Conservation (phyloP, 2,113 vertebrate genomes). For the Anser cygnoides region DNA sequence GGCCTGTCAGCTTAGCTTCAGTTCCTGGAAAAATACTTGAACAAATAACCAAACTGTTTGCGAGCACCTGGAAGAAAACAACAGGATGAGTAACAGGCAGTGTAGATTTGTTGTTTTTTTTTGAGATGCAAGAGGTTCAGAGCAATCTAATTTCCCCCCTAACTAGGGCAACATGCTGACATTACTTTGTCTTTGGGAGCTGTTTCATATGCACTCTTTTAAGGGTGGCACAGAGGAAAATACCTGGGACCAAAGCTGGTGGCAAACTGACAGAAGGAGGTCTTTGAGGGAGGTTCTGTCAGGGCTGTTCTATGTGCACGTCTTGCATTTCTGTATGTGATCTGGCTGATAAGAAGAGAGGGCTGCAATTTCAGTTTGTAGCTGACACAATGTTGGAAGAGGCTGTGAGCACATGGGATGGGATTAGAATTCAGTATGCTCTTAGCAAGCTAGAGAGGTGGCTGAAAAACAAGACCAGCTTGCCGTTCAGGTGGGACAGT, state of each 20-base stretch:
- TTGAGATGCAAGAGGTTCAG: background rate
- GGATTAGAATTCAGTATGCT: background rate
- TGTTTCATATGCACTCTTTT: background rate
- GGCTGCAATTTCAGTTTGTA: background rate
- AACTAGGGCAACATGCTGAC: background rate
- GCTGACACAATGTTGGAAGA: background rate
- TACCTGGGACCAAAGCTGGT: background rate
- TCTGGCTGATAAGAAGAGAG: background rate
- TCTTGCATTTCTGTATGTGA: background rate
- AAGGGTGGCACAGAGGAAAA: background rate
- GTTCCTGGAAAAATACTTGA: slow-evolving; percentile 21
- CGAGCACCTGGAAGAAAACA: background rate
- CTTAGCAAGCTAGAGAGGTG: background rate
- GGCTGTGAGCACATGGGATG: background rate
- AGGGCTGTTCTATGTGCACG: accelerated
- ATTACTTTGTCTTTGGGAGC: background rate
- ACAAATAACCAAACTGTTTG: background rate
- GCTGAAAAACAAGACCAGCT: background rate
- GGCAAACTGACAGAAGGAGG: background rate
- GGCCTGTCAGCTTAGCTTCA: background rate
- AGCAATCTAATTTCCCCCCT: background rate
- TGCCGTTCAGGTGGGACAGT: background rate
- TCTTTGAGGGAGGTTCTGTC: background rate
- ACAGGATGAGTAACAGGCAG: background rate
- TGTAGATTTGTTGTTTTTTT: accelerated